phyloP scores from a whole-genome alignment of 1,140 invertebrate genomes.

The Zaprionus tsacasi region DNA sequence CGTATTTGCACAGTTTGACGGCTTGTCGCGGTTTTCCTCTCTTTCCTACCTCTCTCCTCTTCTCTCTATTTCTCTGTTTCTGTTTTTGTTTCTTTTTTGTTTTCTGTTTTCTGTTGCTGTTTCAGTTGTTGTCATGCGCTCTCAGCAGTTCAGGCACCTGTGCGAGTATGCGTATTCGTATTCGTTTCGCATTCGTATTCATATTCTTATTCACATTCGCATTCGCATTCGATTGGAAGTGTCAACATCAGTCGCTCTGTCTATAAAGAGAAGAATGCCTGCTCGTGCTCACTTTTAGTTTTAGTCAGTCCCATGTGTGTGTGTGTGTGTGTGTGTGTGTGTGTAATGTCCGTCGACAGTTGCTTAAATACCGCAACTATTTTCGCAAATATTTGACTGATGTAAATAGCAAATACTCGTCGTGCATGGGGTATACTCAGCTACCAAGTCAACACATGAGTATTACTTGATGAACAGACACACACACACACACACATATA shows the following conservation, averaged over 20 bases:
- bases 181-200: background rate
- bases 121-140: constrained; percentile 39
- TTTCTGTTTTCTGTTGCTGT: constrained; percentile 10
- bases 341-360: constrained; percentile 28
- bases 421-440: constrained; percentile 12
- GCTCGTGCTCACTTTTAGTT: constrained; percentile 15
- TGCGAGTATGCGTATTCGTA: background rate
- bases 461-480: constrained; percentile 9
- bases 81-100: constrained; percentile 24
- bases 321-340: background rate
- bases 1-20: constrained; percentile 65
- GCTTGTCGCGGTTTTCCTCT: constrained; percentile 4
- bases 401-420: constrained; percentile 52
- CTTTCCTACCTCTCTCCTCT: constrained; percentile 9
- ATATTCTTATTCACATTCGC: constrained; percentile 11
- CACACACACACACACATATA: background rate
- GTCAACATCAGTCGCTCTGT: constrained; percentile 38
- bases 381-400: constrained; percentile 63
- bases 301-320: constrained; percentile 25
- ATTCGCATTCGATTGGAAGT: constrained; percentile 40
- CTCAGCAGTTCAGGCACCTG: constrained; percentile 20
- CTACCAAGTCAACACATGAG: constrained; percentile 13
- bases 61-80: constrained; percentile 30
- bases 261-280: constrained; percentile 28
- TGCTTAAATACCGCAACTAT: constrained; percentile 60